phyloP scores from a whole-genome alignment of 2,113 vertebrate species.

The Beaufortia kweichowensis region DNA sequence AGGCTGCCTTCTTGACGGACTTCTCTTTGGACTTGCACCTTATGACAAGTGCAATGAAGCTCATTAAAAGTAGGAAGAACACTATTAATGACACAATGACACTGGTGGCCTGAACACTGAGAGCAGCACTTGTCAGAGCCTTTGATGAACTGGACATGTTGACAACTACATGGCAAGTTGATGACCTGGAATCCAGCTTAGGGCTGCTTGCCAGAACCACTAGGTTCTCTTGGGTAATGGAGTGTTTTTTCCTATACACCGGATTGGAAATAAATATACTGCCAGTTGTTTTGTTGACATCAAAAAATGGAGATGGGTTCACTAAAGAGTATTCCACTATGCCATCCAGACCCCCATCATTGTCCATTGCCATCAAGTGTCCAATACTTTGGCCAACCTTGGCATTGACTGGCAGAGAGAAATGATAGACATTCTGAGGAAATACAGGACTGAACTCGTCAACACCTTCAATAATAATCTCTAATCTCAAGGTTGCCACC shows the following conservation, averaged over 20 bases:
- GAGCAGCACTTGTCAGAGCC: constrained; percentile 55
- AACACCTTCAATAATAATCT: constrained; percentile 80
- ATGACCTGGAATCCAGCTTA: constrained; percentile 76
- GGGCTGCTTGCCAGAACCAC: constrained; percentile 82
- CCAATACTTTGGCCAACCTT: constrained; percentile 77
- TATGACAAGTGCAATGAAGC: constrained; percentile 74
- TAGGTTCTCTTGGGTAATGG: constrained; percentile 72
- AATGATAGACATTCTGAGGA: constrained; percentile 82
- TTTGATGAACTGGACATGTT: constrained; percentile 79
- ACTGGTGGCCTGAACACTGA: constrained; percentile 72
- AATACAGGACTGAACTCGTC: constrained; percentile 93
- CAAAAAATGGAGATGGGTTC: constrained; percentile 78
- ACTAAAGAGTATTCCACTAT: constrained; percentile 81
- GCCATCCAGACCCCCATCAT: constrained; percentile 84
- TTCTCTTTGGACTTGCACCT: constrained; percentile 74
- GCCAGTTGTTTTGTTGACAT: constrained; percentile 82
- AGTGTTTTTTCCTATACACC: constrained; percentile 69
- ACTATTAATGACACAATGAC: constrained; percentile 70
- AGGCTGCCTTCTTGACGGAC: constrained; percentile 63
- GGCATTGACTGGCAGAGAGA: constrained; percentile 75
- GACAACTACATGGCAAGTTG: constrained; percentile 79
- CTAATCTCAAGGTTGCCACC: constrained; percentile 76
- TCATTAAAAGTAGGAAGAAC: constrained; percentile 75
- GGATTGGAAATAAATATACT: constrained; percentile 76
- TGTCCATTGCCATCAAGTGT: constrained; percentile 84